phyloP scores from a whole-genome alignment of 2,797 vertebrate species.

The Coregonus sp. region DNA sequence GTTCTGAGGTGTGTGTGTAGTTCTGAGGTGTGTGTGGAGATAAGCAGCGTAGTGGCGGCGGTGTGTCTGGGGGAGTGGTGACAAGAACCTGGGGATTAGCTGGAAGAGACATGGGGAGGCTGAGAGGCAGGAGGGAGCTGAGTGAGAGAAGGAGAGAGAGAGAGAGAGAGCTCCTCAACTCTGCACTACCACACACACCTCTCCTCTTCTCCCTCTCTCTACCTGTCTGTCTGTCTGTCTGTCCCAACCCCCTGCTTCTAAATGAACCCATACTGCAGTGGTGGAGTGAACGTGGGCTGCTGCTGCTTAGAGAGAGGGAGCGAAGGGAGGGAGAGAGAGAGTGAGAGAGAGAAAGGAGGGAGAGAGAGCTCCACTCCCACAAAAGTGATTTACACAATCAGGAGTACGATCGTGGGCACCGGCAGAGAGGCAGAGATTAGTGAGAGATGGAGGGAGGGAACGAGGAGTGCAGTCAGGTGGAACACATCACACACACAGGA shows the following conservation, averaged over 20 bases:
- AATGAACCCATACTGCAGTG: background rate
- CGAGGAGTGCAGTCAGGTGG: background rate
- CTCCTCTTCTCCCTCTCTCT: background rate
- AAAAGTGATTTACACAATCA: constrained; percentile 10
- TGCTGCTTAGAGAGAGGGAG: background rate
- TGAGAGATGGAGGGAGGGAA: background rate
- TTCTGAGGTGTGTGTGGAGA: background rate
- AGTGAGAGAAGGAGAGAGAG: background rate
- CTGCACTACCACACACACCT: background rate
- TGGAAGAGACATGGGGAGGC: background rate
- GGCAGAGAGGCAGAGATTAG: constrained; percentile 8
- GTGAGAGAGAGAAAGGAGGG: background rate
- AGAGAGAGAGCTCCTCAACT: background rate
- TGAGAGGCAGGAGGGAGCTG: background rate
- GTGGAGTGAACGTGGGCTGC: background rate
- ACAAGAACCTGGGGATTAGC: constrained; percentile 10
- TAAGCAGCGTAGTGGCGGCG: background rate
- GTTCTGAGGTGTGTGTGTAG: too few relatives aligned
- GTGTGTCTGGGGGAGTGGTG: constrained; percentile 6
- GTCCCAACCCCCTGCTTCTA: background rate
- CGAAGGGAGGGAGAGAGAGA: too few relatives aligned
- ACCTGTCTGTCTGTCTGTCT: background rate
- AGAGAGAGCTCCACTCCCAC: background rate
- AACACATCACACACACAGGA: constrained; percentile 1
- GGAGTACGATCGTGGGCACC: background rate